Base-by-base conservation (phyloP, 1,140 invertebrate species). In the Brachystomella parvula region DNA sequence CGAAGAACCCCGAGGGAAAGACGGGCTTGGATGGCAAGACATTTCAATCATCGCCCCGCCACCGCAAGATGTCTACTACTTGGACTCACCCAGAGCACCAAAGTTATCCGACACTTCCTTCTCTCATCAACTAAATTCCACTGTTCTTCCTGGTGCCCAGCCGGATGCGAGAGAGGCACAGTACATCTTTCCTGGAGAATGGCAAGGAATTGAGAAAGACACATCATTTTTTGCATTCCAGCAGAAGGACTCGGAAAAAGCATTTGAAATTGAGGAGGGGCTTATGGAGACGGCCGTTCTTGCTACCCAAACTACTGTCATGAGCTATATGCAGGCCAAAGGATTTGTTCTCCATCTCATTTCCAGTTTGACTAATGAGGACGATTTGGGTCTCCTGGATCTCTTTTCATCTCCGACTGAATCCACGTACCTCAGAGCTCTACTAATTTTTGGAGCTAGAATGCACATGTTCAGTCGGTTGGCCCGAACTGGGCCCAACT, bases 401-500 rank as follows among this genome's bases (percentile, higher is more conserved):
- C 35, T 71, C 2, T 70, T 73, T 31, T 59, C 67, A 3, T 56
- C 31, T 26, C 28, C 19, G 2, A 17, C 47, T 0, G 35, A 60
- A 9, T 24, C 47, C 9, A 30, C 1, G 3, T 49, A 67, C 9
- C 62, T 73, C 47, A 12, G 65, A 49, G 59, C 67, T 0, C 56
- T 73, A n/a, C 49, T 69, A 3, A 39, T 66, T 17, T 73, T 73
- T 53, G 68, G 70, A 49, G 69, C 61, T 0, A 71, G 70, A 65
- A 64, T 73, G 49, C 21, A 26, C 2, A 44, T 73, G 24, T 33
- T 73, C 3, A 32, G 49, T 44, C 66, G 69, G 1, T 63, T 73
- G 26, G 66, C 72, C 2, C 33, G 32, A 9, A 57, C 63, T 19
- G 72, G 72, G 26, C 32, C 49, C 6, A 47, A 56, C 30, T 49